These are phyloP conservation scores for Ornithoptera alexandrae DNA, from an alignment of 2,888 invertebrate species.

Conservation along the genomic window DNA sequence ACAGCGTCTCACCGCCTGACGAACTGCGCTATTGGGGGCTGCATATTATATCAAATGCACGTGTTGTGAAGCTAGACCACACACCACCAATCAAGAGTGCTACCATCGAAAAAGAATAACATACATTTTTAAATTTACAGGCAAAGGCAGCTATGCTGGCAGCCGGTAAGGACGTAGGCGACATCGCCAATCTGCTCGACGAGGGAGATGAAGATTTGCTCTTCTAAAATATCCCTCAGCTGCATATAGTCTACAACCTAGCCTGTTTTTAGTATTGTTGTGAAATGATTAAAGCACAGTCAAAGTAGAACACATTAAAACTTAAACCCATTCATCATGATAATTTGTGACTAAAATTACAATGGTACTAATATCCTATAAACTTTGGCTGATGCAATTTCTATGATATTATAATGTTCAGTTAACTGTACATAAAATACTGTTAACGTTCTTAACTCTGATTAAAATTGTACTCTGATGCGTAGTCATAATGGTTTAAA, in stretches of 20 bases:
- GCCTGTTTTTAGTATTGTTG: slow-evolving; percentile 50
- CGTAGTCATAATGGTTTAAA: slow-evolving; percentile 38
- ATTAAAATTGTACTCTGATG: slow-evolving; percentile 38
- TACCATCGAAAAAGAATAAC: background rate
- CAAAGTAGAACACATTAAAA: slow-evolving; percentile 33
- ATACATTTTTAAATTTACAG: slow-evolving; percentile 37
- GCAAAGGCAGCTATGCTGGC: slow-evolving; percentile 51
- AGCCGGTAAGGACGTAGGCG: slow-evolving; percentile 52
- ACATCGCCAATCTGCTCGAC: slow-evolving; percentile 86
- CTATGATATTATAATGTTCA: slow-evolving; percentile 69
- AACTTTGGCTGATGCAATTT: slow-evolving; percentile 54
- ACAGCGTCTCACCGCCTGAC: too few relatives aligned
- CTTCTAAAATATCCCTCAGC: slow-evolving; percentile 81
- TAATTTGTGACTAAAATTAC: background rate
- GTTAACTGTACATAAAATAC: slow-evolving; percentile 62
- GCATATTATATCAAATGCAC: background rate
- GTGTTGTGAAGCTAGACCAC: background rate
- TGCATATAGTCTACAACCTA: slow-evolving; percentile 30
- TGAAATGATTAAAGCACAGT: slow-evolving; percentile 33
- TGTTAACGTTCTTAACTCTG: slow-evolving; percentile 44
- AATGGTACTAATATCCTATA: slow-evolving; percentile 2
- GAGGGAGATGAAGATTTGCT: slow-evolving; percentile 95
- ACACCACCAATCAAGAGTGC: too few relatives aligned
- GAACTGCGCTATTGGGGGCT: too few relatives aligned
- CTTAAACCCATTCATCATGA: slow-evolving; percentile 21